phyloP scores from a whole-genome alignment of 2,797 vertebrate genomes.

The Falco biarmicus region DNA sequence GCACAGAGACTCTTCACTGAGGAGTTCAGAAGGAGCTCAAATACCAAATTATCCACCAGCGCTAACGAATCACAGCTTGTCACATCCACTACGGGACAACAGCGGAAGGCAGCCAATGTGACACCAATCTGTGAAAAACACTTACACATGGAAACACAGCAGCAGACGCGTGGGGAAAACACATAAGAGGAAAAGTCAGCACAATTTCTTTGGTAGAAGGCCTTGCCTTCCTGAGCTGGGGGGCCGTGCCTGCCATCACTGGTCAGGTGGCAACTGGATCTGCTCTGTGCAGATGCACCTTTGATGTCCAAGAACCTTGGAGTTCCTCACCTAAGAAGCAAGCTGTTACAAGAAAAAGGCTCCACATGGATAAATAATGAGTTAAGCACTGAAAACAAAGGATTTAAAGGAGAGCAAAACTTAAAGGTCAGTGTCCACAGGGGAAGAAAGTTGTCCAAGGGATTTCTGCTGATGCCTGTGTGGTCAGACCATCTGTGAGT shows the following conservation, averaged over 20 bases:
- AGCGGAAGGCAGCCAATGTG: not conserved
- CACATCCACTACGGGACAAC: not conserved
- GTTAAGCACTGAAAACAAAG: not conserved
- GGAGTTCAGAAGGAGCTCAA: not conserved
- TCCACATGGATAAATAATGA: not conserved
- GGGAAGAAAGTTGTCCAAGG: too few species aligned
- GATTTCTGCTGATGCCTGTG: not conserved
- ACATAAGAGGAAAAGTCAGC: not conserved
- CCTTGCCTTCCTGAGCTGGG: not conserved
- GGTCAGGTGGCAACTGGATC: not conserved
- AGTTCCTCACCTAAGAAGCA: not conserved
- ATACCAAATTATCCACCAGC: not conserved
- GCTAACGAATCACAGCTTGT: not conserved
- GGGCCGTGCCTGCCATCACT: not conserved
- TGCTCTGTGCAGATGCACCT: not conserved
- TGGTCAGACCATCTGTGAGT: not conserved
- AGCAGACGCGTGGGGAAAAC: not conserved
- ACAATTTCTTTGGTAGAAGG: not conserved
- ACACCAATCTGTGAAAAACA: not conserved
- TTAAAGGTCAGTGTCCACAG: not conserved
- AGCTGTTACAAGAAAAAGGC: not conserved
- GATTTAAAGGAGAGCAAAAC: not conserved
- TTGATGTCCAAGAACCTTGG: too few species aligned
- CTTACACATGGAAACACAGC: not conserved
- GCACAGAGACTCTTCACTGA: too few species aligned